A percentile compares a stretch with the other conserved stretches of the same genome.
Conservation (phyloP, 2,797 vertebrate species). For the Sebastes minor region DNA sequence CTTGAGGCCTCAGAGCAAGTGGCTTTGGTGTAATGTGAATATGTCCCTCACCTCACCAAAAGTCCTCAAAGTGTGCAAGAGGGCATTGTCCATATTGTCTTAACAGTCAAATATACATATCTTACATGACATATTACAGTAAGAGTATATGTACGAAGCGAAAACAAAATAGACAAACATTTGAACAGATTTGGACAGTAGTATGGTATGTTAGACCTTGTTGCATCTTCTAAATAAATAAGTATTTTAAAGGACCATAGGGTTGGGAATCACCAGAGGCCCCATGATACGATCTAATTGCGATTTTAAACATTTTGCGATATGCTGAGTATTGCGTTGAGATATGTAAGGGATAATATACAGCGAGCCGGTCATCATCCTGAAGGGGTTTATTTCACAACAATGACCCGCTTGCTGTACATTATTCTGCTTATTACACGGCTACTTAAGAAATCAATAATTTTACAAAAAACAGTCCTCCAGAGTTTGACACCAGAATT, state of each 20-base stretch:
- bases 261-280: no score
- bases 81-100: neutral
- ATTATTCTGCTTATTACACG: no score
- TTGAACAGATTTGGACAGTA: neutral
- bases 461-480: no score
- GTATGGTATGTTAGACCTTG: neutral
- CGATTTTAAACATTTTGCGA: no score
- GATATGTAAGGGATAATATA: no score
- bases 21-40: neutral
- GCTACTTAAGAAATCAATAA: no score
- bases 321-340: no score
- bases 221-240: neutral
- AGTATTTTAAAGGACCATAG: neutral
- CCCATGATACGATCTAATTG: no score
- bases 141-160: neutral
- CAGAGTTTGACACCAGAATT: no score
- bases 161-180: neutral
- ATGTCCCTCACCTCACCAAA: neutral
- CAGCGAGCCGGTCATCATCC: no score
- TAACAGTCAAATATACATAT: neutral
- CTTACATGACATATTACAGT: neutral
- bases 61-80: neutral
- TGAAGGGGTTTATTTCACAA: no score
- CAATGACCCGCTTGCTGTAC: no score
- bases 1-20: neutral